These are phyloP conservation scores for Heliconius congener DNA, from an alignment of 1,140 invertebrate genomes.

Conservation along the genomic window DNA sequence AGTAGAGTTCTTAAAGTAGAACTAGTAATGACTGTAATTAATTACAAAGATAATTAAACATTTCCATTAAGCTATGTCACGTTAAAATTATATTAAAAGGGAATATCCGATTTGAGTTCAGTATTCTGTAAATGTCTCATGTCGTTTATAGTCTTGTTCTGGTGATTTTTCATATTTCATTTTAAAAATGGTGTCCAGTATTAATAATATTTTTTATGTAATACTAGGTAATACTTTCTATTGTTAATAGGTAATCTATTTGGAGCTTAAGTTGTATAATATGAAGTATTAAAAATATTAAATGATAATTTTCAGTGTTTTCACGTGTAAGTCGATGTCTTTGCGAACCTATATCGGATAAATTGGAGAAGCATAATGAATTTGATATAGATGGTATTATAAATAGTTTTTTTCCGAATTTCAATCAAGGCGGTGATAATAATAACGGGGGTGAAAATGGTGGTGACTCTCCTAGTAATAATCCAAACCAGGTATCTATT, in stretches of 20 bases:
- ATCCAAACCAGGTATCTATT: neutral
- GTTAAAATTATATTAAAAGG: neutral
- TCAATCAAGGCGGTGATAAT: conserved; percentile 12
- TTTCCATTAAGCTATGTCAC: neutral
- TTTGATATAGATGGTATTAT: conserved; percentile 28
- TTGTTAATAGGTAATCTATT: neutral
- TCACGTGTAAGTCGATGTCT: neutral
- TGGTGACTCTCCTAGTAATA: neutral
- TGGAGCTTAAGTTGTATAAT: neutral
- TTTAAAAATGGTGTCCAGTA: neutral
- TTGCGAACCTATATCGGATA: neutral
- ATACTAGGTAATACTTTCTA: neutral
- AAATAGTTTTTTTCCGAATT: conserved; percentile 29
- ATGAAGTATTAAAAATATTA: neutral
- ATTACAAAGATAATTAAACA: conserved; percentile 7
- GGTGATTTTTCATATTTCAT: neutral
- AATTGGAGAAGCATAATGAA: neutral
- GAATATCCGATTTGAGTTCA: neutral
- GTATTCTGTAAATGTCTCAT: neutral
- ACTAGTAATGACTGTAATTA: neutral
- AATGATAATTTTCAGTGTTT: neutral
- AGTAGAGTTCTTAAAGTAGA: neutral
- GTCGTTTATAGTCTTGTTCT: neutral
- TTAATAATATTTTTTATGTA: neutral
- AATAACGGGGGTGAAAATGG: neutral